A percentile compares a stretch with the other conserved stretches of the same genome.
Evolutionary conservation across 2,797 vertebrate genomes (phyloP).

Genomic region (Danio albolineatus): DNA sequence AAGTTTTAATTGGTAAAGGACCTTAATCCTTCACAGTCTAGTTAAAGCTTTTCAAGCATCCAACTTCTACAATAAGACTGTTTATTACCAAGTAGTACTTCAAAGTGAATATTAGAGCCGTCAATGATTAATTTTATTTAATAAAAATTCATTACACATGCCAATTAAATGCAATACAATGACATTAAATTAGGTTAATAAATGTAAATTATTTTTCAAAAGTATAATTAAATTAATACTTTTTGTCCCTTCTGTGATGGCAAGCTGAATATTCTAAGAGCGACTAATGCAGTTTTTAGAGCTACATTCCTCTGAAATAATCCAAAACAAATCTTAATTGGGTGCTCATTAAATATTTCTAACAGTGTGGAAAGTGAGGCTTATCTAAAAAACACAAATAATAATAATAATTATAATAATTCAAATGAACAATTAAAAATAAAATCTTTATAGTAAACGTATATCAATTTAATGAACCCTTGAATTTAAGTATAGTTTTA

Average conservation of each 20-base stretch:
- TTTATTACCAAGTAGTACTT: constrained; percentile 62
- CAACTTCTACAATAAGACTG: constrained; percentile 53
- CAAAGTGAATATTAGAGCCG: constrained; percentile 14
- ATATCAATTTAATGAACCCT: background rate
- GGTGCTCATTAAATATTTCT: background rate
- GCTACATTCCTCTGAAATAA: background rate
- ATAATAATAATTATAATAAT: no score
- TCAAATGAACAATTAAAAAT: background rate
- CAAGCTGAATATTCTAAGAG: no score
- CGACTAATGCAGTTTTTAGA: no score
- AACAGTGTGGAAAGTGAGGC: background rate
- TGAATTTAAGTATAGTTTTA: background rate
- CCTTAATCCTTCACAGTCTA: constrained; percentile 59
- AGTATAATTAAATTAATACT: no score
- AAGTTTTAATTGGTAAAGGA: constrained; percentile 65
- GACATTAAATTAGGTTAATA: no score
- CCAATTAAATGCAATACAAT: no score
- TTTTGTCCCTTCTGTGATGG: no score
- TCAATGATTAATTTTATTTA: no score
- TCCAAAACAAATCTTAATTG: background rate
- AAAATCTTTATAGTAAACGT: no score
- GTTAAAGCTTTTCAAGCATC: constrained; percentile 54
- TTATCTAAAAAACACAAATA: no score
- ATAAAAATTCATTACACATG: no score
- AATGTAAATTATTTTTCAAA: no score